phyloP scores from a whole-genome alignment of 2,888 invertebrate genomes.

The Tetropium fuscum region DNA sequence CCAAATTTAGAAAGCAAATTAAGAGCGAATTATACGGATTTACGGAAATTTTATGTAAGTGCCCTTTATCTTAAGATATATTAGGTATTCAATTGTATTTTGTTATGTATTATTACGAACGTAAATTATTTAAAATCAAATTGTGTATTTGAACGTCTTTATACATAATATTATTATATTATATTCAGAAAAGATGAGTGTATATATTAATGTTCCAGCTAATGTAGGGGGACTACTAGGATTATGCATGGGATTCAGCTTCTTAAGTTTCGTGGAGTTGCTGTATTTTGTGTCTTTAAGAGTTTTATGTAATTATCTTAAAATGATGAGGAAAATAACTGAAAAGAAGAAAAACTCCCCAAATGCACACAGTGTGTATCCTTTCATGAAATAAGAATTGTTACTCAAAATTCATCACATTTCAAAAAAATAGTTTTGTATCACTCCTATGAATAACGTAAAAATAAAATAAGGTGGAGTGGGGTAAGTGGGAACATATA shows the following conservation, averaged over 20 bases:
- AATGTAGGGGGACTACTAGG: constrained; percentile 87
- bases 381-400: constrained; percentile 40
- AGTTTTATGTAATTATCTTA: constrained; percentile 68
- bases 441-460: too few species aligned
- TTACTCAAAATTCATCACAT: too few species aligned
- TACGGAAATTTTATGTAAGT: constrained; percentile 86
- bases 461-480: too few species aligned
- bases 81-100: too few species aligned
- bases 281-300: constrained; percentile 78
- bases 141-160: too few species aligned
- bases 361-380: constrained; percentile 34
- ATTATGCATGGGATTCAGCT: constrained; percentile 87
- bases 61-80: constrained; percentile 24
- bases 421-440: too few species aligned
- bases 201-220: too few species aligned
- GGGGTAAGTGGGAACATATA: too few species aligned
- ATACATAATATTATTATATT: too few species aligned
- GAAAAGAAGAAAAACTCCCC: constrained; percentile 38
- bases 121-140: too few species aligned
- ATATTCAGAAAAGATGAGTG: too few species aligned
- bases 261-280: constrained; percentile 82
- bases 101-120: too few species aligned
- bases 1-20: constrained; percentile 77
- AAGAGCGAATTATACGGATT: constrained; percentile 86
- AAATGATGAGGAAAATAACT: constrained; percentile 35